These are phyloP conservation scores for Selenia dentaria DNA, from an alignment of 2,888 invertebrate species.

Conservation along the genomic window DNA sequence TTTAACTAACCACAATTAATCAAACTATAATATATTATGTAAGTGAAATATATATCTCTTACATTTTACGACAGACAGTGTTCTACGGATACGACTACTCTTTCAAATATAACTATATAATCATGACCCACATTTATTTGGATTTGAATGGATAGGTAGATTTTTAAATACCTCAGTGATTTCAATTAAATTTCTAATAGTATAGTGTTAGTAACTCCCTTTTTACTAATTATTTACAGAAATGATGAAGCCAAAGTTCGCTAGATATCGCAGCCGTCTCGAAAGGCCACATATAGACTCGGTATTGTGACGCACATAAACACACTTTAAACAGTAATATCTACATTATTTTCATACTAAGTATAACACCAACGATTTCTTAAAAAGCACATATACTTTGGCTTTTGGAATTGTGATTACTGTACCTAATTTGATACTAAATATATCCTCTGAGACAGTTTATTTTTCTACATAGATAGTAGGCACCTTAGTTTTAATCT, in stretches of 20 bases:
- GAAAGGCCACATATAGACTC: slow-evolving; percentile 64
- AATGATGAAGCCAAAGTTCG: slow-evolving; percentile 75
- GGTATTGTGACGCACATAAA: slow-evolving; percentile 74
- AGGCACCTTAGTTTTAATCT: slow-evolving; percentile 19
- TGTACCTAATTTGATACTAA: slow-evolving; percentile 36
- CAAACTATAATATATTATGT: too few relatives aligned
- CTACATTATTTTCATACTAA: slow-evolving; percentile 32
- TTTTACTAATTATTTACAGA: slow-evolving; percentile 55
- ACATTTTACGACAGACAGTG: too few relatives aligned
- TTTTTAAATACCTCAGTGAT: too few relatives aligned
- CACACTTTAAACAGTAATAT: slow-evolving; percentile 40
- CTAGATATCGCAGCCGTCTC: slow-evolving; percentile 56
- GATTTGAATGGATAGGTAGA: too few relatives aligned
- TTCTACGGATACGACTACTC: too few relatives aligned
- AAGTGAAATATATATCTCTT: too few relatives aligned
- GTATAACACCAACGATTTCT: slow-evolving; percentile 40
- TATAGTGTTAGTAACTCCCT: neutral
- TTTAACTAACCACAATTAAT: too few relatives aligned
- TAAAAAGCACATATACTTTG: slow-evolving; percentile 23
- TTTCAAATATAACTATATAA: too few relatives aligned
- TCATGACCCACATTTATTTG: too few relatives aligned
- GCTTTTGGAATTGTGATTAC: slow-evolving; percentile 41
- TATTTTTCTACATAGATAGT: slow-evolving; percentile 35
- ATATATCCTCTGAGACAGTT: slow-evolving; percentile 24
- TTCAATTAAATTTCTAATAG: too few relatives aligned